Evolutionary conservation across 2,113 vertebrate genomes (phyloP), one percentile per base, ranked within the genome.

Genomic region (Microcebus tavaratra): DNA sequence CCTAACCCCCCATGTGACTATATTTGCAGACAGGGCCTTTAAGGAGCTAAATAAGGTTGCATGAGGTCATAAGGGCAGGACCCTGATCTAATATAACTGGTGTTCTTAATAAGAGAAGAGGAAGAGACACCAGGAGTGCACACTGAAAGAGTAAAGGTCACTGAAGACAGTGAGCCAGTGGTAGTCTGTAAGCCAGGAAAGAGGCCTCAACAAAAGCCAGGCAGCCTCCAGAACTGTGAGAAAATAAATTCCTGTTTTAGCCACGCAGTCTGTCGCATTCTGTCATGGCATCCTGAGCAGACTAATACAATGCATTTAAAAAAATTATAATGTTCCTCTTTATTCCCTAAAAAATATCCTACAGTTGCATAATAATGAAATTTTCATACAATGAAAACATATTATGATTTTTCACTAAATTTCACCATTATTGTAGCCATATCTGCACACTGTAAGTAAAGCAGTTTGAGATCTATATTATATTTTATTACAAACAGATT

Each of bases 301-400:
- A 82, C 15, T 4, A 70, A 50, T 10, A 59, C 14, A 75, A 84
- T 7, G 31, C 61, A 5, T 90, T 84, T 94, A 97, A 97, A 93
- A 36, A 93, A 36, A 63, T 81, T 50, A n/a, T 9, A 31, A 11
- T 20, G 50, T 88, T 87, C 73, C 42, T 59, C 17, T 87, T 94
- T 76, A 96, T 86, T 78, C 90, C 93, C 70, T 96, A 96, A 89
- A 81, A 55, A 21, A 84, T 59, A 4, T 4, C 76, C 81, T 81
- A 76, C 34, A 90, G 84, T 65, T 89, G 13, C 50, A 39, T 73
- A 94, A 84, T 67, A 1, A 57, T 73, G 20, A 57, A 70, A 76
- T 20, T 91, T 34, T n/a, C 39, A 93, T 50, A 0, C 73, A 76
- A 20, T 55, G 50, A 95, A 76, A 91, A 50, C 68, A 61, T 73